Evolutionary conservation across 2,888 invertebrate genomes (phyloP), one percentile per base, ranked within the genome.

Genomic region (Stramonita haemastoma): DNA sequence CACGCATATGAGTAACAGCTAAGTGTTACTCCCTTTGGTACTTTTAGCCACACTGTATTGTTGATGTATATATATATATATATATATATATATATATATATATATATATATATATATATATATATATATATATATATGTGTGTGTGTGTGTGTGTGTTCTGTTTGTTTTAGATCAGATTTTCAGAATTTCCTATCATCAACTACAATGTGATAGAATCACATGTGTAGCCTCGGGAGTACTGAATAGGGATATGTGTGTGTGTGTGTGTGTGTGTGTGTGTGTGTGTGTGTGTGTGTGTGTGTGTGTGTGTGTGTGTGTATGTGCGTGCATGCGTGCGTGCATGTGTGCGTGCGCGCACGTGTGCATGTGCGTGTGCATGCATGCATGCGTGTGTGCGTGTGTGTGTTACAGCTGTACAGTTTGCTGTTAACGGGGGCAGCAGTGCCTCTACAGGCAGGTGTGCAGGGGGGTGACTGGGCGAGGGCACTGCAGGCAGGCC

Each of bases 341-440:
- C 15, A 5, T 32, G 15, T 79, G 36, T 81, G 79, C 34, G 36
- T 36, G 34, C 34, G 79, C 34, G 36, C 22, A 17, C 22, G 4
- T 81, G 34, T 36, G 11, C 34, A 22, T 81, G 19, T 81, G 36
- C 19, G 79, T 81, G 34, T 81, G 32, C 22, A 26, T 81, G 34
- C 34, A 34, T 32, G 32, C 22, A 17, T 26, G 36, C 11, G 34
- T 81, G 34, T 81, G 36, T 77, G n/a, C 6, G 29, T 83, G 81
- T 81, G 81, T 81, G 70, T 90, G 13, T 92, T 91, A n/a, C 92
- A 96, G 95, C 96, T 98, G 84, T 98, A 98, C 96, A 97, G 97
- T 91, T 96, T 98, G 91, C 97, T 98, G 90, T 97, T 98, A 90
- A 97, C 97, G 4, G 97, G 97, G 0, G 95, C 94, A 17, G 93